Evolutionary conservation across 2,113 vertebrate species (phyloP).

Genomic region (Nannospalax galili): DNA sequence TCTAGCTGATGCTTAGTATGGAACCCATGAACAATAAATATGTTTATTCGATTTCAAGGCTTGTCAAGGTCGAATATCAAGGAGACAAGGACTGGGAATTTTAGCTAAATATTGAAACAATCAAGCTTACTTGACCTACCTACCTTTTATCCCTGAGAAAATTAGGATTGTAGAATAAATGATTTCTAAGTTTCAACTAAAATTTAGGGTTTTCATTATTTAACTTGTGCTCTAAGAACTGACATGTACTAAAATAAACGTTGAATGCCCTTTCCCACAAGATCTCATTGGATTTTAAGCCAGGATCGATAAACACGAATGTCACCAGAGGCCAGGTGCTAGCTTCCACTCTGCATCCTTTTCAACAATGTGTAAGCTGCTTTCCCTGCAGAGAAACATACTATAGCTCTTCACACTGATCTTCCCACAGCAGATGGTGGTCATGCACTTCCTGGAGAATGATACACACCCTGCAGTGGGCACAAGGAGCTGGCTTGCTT

Average conservation of each 20-base stretch:
- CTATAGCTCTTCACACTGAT: neutral
- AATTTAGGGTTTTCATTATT: neutral
- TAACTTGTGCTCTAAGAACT: neutral
- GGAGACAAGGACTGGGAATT: neutral
- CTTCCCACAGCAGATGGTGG: conserved; percentile 50
- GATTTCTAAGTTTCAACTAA: neutral
- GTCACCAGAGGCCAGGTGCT: conserved; percentile 38
- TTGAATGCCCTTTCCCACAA: conserved; percentile 1
- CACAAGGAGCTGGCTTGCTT: conserved; percentile 62
- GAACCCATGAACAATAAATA: neutral
- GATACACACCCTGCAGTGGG: conserved; percentile 1
- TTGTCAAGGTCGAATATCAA: neutral
- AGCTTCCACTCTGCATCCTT: neutral
- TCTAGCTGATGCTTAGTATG: neutral
- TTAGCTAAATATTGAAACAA: neutral
- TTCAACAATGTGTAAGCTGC: conserved; percentile 36
- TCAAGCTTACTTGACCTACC: neutral
- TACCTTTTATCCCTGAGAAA: neutral
- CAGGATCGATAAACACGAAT: conserved; percentile 20
- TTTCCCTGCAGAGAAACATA: conserved; percentile 39
- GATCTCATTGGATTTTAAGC: conserved; percentile 56
- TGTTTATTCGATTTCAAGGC: neutral
- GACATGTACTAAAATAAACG: neutral
- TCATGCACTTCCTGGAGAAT: conserved; percentile 62
- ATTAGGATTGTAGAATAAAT: neutral